Base-by-base conservation (phyloP, 2,888 invertebrate species). In the Augochlorella aurata region DNA sequence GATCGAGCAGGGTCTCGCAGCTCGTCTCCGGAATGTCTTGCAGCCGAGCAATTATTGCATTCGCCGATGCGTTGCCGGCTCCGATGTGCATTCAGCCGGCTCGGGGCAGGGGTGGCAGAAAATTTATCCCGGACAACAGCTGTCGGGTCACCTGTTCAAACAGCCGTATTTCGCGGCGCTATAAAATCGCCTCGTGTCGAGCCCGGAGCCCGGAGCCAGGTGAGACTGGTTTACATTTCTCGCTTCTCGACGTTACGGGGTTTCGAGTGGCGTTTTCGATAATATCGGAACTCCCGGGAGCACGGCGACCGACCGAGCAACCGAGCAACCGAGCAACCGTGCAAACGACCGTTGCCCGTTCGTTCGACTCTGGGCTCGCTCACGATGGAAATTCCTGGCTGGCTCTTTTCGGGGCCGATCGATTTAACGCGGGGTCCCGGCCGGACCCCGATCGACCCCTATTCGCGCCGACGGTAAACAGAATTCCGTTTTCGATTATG, bases 141-240 rank as follows among this genome's bases (percentile, higher is more conserved):
- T 92, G 92, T 90, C 90, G 91, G 90, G 89, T 91, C 92, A 92
- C 92, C 92, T 92, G 92, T 92, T 92, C 92, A 92, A 92, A 92
- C 92, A 92, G 91, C 89, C 91, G 90, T 88, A 85, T 88, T 90
- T 74, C 85, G 87, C 79, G 86, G 65, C 80, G 77, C 85, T 78
- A 66, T 83, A 78, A 82, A 83, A 79, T 83, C 77, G 79, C 72
- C 78, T 74, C 72, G 84, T 76, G 77, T 73, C 76, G 63, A 24
- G 77, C 54, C 54, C 54, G 54, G 21, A 58, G 54, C n/a, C 63
- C 63, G 63, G 52, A 58, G 82, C 82, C 82, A 83, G 82, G 82
- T 83, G 82, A 83, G 76, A 45, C 79, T 52, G 68, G 80, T 80
- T 82, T 80, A 74, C 73, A 73, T 66, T 80, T 73, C 76, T 73